Base-by-base conservation (phyloP, 2,113 vertebrate genomes). In the western clawed frog (Xenopus tropicalis) region DNA sequence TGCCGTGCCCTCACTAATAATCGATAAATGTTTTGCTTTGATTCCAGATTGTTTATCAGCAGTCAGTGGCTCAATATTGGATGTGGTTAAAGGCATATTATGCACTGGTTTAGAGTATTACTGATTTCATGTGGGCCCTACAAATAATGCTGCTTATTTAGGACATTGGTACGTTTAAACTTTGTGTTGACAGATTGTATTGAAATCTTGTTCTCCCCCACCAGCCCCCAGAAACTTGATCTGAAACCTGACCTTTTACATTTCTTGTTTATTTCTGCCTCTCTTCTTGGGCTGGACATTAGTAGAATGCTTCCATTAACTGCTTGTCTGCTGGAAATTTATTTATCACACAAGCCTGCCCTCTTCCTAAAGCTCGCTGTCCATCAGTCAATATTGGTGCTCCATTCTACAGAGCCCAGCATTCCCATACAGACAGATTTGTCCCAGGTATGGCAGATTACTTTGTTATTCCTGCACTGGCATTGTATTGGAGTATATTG, bases 241-340 rank as follows among this genome's bases (percentile, higher is more conserved):
- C 56, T 29, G 4, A 21, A 61, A 23, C 9, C 22, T 74, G 72
- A 74, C 72, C 72, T 74, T 74, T 59, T 74, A 12, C 14, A 61
- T 68, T 74, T 29, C 72, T 51, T 74, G 65, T 68, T 74, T 74
- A 74, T 74, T 74, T 68, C 72, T 37, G 65, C 52, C 17, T 61
- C 57, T 17, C 37, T 54, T 59, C 42, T 52, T 66, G 57, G 19
- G 14, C 22, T 7, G 14, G 51, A 20, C 43, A 37, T 54, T 19
- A 17, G 6, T 46, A 58, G 71, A 66, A 74, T 74, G 29, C 71
- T 74, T 22, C 25, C 52, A 63, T 64, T 64, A 72, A 72, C 61
- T 14, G 46, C 25, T 21, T 37, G 46, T 43, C 25, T 11, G 46
- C 70, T 61, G 68, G 3, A 58, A 37, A 8, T 37, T 37, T 37